Evolutionary conservation across 2,888 invertebrate genomes (phyloP).

Genomic region (Hesperia comma): DNA sequence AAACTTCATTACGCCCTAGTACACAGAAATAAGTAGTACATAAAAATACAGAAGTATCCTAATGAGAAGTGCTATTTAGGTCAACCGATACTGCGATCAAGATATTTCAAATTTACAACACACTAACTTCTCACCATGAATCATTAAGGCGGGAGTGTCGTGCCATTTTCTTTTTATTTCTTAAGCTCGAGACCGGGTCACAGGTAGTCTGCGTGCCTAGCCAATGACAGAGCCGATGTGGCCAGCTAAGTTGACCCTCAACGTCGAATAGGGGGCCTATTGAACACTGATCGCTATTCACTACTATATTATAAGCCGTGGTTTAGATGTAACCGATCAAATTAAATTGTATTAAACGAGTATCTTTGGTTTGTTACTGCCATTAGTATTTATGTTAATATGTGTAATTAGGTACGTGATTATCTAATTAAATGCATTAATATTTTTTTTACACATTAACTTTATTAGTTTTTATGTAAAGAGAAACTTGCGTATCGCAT

Average conservation of each 20-base stretch:
- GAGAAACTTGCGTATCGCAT: no score
- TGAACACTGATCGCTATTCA: no score
- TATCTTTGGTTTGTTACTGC: no score
- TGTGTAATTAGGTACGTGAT: no score
- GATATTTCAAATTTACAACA: slow-evolving; percentile 22
- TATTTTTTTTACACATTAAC: no score
- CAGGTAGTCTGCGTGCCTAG: slow-evolving; percentile 63
- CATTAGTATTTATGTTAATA: no score
- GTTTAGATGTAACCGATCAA: no score
- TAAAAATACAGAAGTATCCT: neutral
- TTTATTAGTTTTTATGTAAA: no score
- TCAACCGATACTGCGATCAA: slow-evolving; percentile 6
- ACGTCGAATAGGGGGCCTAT: no score
- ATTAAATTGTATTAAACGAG: no score
- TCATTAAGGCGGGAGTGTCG: slow-evolving; percentile 24
- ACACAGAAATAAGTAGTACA: neutral
- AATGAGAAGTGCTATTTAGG: slow-evolving; percentile 10
- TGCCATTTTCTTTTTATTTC: slow-evolving; percentile 24
- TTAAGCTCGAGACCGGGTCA: slow-evolving; percentile 38
- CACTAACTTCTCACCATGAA: slow-evolving; percentile 16
- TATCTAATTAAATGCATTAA: no score
- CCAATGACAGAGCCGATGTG: slow-evolving; percentile 55
- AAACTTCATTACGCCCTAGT: neutral
- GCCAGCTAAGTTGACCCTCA: slow-evolving; percentile 43
- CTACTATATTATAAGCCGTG: no score